Percentiles rank a stretch among this genome's conserved stretches.
Evolutionary conservation across 2,888 invertebrate genomes (phyloP).

Genomic region (Sarcophaga carnaria): DNA sequence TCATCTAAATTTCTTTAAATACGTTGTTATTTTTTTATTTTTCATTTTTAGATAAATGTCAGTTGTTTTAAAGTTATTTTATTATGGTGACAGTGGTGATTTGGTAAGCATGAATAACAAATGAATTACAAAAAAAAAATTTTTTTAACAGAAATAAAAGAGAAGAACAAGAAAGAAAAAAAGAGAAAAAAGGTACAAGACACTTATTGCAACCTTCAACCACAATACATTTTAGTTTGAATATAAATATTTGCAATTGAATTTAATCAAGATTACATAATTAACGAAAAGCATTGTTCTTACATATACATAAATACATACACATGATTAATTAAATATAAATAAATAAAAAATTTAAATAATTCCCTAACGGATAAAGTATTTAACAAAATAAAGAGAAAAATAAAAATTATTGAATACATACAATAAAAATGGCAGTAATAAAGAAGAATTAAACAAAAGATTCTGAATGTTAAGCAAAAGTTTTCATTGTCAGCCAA

Average conservation of each 20-base stretch:
- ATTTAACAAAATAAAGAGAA: no score
- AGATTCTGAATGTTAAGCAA: constrained; percentile 39
- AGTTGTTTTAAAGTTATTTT: not conserved
- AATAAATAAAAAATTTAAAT: no score
- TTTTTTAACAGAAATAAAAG: constrained; percentile 7
- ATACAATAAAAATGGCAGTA: no score
- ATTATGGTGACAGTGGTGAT: constrained; percentile 26
- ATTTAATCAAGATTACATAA: not conserved
- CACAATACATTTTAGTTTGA: constrained; percentile 12
- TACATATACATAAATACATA: no score
- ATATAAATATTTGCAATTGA: not conserved
- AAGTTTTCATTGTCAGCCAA: constrained; percentile 63
- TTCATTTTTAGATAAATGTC: not conserved
- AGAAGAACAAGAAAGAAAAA: constrained; percentile 35
- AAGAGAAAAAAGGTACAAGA: constrained; percentile 55
- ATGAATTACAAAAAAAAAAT: constrained; percentile 37
- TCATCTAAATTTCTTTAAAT: constrained; percentile 73
- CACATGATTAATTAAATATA: no score
- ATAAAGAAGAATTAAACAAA: constrained; percentile 17
- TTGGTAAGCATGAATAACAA: constrained; percentile 57
- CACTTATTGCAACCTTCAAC: constrained; percentile 55
- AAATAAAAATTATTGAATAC: no score
- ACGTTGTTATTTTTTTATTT: constrained; percentile 36
- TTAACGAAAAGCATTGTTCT: no score
- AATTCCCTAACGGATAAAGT: no score